phyloP scores from a whole-genome alignment of 2,797 vertebrate species.

The Rhinichthys osculus region DNA sequence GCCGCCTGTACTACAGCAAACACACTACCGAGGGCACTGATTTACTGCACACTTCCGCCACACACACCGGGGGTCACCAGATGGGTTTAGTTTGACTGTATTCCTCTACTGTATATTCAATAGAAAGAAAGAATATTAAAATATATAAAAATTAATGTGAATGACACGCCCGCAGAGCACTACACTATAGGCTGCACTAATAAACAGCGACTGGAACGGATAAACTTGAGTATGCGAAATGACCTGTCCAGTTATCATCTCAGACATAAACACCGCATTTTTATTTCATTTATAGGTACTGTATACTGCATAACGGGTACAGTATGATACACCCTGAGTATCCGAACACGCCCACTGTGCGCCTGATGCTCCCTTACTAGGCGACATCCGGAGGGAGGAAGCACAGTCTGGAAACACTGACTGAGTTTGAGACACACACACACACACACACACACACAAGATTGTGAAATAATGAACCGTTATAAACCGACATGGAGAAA shows the following conservation, averaged over 20 bases:
- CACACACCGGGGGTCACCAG: not conserved
- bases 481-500: not conserved
- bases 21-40: constrained; percentile 8
- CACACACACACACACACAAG: not conserved
- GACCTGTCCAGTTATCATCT: not conserved
- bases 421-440: not conserved
- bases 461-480: not conserved
- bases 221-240: no score
- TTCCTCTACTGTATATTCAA: not conserved
- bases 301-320: no score
- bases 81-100: not conserved
- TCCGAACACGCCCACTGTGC: not conserved
- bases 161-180: not conserved
- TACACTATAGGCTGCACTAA: not conserved
- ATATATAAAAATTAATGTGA: not conserved
- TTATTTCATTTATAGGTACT: no score
- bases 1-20: constrained; percentile 37
- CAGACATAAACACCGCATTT: not conserved
- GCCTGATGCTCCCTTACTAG: not conserved
- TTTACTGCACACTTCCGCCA: not conserved
- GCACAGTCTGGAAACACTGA: not conserved
- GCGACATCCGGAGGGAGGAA: not conserved
- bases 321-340: not conserved
- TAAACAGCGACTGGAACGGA: not conserved
- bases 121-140: not conserved